Base-by-base conservation (phyloP, 2,888 invertebrate genomes). In the Nowickia ferox region DNA sequence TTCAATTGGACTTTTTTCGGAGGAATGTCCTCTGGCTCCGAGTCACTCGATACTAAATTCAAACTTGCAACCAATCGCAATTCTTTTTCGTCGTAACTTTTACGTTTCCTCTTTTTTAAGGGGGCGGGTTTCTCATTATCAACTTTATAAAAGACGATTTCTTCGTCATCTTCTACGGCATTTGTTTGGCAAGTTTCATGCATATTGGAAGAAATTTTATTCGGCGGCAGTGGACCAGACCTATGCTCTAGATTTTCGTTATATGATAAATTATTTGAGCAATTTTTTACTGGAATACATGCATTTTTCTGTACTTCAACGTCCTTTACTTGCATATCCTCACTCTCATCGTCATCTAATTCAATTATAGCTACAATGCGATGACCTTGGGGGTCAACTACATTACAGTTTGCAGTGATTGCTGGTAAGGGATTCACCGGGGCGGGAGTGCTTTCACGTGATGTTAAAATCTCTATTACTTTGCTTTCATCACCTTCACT, bases 391-490 rank as follows among this genome's bases (percentile, higher is more conserved):
- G 78, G 17, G 17, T 82, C 82, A 1, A 65, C 59, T 19, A 71
- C n/a, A 30, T 65, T 40, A n/a, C 46, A 19, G 19, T 17, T 42
- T 11, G 69, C 22, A 15, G 48, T 51, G 22, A 75, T 53, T 38
- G 63, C 40, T 3, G 59, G 55, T 30, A 55, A 42, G 9, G 44
- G 9, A 15, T 44, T 57, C 11, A 42, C 44, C 5, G 86, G 75
- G 2, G 80, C 68, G 1, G 89, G 88, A 19, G 88, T 89, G 19
- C 75, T 88, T 79, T 89, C 89, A 11, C 88, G 82, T 10, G 88
- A 88, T 22, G 86, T 86, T 53, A 87, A 66, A 48, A 88, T 77
- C 51, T 89, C 88, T 53, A 88, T 76, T 46, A 88, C 42, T 79
- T 89, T 88, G 6, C 85, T 74, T 80, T 86, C 87, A 53, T 84